Evolutionary conservation across 2,888 invertebrate genomes (phyloP).

Genomic region (Crossocerus cetratus): DNA sequence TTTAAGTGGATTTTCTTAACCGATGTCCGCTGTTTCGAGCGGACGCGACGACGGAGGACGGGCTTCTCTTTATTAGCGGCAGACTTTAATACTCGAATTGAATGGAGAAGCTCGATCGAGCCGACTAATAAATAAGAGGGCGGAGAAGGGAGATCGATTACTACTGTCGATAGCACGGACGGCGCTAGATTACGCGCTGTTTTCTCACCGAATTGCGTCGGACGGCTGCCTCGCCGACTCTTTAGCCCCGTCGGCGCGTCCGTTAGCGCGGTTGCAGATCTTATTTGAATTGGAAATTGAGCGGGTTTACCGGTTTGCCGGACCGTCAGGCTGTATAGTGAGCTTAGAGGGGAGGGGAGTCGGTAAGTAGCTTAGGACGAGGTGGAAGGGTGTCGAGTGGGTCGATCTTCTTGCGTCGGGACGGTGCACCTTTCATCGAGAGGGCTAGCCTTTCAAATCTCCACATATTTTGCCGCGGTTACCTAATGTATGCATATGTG

Average conservation of each 20-base stretch:
- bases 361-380: conserved; percentile 56
- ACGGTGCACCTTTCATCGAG: conserved; percentile 20
- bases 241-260: conserved; percentile 26
- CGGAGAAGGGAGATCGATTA: conserved; percentile 51
- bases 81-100: background rate
- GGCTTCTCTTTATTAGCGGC: background rate
- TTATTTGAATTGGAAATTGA: conserved; percentile 70
- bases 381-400: conserved; percentile 31
- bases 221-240: conserved; percentile 19
- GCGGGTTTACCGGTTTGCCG: conserved; percentile 61
- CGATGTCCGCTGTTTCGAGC: too few relatives aligned
- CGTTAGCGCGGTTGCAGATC: conserved; percentile 56
- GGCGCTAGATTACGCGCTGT: conserved; percentile 52
- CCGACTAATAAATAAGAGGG: background rate
- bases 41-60: background rate
- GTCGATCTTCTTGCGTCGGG: background rate
- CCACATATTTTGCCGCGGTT: conserved; percentile 15
- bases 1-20: background rate
- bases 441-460: conserved; percentile 24
- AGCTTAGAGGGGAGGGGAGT: conserved; percentile 62
- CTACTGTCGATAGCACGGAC: conserved; percentile 31
- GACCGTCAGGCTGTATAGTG: conserved; percentile 56
- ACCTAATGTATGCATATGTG: conserved; percentile 1
- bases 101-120: background rate
- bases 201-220: conserved; percentile 39